Conservation (phyloP, 2,888 invertebrate genomes). For the Lacanobia wlatinum region DNA sequence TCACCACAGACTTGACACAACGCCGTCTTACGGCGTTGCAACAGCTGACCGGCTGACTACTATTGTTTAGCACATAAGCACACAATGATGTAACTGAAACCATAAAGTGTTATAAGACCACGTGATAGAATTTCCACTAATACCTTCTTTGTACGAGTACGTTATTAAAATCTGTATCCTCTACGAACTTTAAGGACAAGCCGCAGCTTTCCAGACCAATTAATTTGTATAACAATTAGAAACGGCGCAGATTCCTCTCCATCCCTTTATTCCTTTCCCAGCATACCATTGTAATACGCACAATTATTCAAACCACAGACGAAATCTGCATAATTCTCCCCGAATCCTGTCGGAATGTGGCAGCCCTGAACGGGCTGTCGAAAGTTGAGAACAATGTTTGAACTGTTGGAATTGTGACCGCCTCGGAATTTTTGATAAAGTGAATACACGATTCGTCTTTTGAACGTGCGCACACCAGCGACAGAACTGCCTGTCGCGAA, state of each 20-base stretch:
- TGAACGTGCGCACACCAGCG: not conserved
- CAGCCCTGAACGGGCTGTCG: conserved; percentile 40
- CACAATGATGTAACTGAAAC: not conserved
- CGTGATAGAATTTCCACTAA: not conserved
- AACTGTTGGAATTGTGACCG: conserved; percentile 44
- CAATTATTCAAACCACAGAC: conserved; percentile 59
- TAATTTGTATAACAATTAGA: conserved; percentile 42
- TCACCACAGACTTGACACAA: too few species aligned
- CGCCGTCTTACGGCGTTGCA: too few species aligned
- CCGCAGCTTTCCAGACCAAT: conserved; percentile 18
- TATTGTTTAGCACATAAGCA: too few species aligned
- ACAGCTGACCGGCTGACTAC: too few species aligned
- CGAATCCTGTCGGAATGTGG: conserved; percentile 44
- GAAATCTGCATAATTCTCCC: conserved; percentile 56
- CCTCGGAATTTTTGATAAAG: conserved; percentile 57
- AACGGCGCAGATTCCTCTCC: too few species aligned
- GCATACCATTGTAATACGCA: conserved; percentile 43
- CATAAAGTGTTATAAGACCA: too few species aligned
- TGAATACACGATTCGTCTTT: conserved; percentile 25
- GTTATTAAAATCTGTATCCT: conserved; percentile 4
- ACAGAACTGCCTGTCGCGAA: not conserved
- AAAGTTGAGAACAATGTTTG: conserved; percentile 51
- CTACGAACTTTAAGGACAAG: not conserved
- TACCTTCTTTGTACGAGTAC: conserved; percentile 4
- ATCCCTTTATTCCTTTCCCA: conserved; percentile 23